Conservation (phyloP, 53 echinoderm and acorn worm genomes). For the Crossaster papposus region DNA sequence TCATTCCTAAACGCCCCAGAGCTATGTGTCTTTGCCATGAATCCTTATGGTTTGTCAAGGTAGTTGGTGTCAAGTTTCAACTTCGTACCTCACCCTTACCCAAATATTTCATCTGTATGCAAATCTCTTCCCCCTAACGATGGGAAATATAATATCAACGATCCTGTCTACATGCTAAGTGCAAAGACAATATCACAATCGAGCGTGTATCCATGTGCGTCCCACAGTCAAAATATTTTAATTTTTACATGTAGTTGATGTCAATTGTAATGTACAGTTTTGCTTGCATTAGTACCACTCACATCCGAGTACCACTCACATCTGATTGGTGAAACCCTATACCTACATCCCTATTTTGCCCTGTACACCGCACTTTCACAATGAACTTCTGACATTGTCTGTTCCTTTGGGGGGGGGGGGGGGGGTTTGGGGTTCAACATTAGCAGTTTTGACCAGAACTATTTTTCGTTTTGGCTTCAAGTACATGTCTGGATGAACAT, state of each 20-base stretch:
- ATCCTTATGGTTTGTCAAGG: constrained; percentile 23
- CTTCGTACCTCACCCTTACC: not conserved
- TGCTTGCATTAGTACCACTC: constrained; percentile 15
- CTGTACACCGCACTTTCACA: constrained; percentile 37
- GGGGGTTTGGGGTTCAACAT: too few relatives aligned
- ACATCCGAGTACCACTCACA: constrained; percentile 49
- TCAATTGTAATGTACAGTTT: not conserved
- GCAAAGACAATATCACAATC: not conserved
- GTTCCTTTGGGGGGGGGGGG: not conserved
- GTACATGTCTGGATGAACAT: too few relatives aligned
- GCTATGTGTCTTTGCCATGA: constrained; percentile 39
- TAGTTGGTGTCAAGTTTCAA: constrained; percentile 16
- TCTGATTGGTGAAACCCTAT: constrained; percentile 58
- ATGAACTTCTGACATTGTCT: not conserved
- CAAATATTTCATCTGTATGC: constrained; percentile 61
- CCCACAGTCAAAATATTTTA: not conserved
- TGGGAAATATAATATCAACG: constrained; percentile 34
- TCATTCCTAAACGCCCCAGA: not conserved
- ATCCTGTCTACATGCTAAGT: not conserved
- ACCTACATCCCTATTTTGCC: constrained; percentile 29
- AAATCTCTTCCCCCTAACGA: constrained; percentile 36
- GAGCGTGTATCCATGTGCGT: not conserved
- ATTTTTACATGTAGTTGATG: not conserved
- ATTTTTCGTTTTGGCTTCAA: too few relatives aligned
- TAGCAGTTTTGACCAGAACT: too few relatives aligned